Evolutionary conservation across 2,113 vertebrate genomes (phyloP), one percentile per base, ranked within the genome.

Genomic region (Siniperca knerii): DNA sequence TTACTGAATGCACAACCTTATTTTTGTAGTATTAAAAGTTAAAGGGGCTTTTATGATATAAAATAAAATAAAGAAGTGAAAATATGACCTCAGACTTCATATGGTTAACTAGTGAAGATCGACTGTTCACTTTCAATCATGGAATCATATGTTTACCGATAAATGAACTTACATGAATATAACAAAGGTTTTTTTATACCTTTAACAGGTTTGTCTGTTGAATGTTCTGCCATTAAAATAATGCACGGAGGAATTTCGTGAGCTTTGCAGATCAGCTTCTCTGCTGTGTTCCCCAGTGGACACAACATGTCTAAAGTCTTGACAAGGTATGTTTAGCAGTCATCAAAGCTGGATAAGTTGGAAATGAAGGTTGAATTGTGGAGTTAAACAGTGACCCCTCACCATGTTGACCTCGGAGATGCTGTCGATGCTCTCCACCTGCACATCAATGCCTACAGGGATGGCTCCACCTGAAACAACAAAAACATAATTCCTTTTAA

Each of bases 361-460:
- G 35, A 57, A n/a, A 25, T 23, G 0, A 21, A 77, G 48, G 33
- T 33, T 12, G 42, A 48, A 15, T 4, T 5, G 8, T 35, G 18
- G n/a, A 8, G 44, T 8, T 23, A 25, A 46, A 20, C 29, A 29
- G 18, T 33, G 50, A 9, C 8, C 40, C 15, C 96, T 96, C 96
- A 98, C 96, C 97, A 98, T 98, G 92, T 98, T 96, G 87, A 97
- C 96, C 93, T 98, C 97, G 42, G 98, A 99, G 95, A 99, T 97
- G 94, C 97, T 97, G 94, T 99, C 97, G 84, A 97, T 96, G 89
- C 97, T 99, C 95, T 99, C 97, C 93, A 98, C 95, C 90, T 98
- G 98, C 48, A 99, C 97, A 42, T 98, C 97, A 85, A 97, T 97
- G 86, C 96, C 97, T 62, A 98, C 97, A 0, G 97, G 97, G 88